These are phyloP conservation scores for Parauchenoglanis ngamensis DNA, from an alignment of 2,797 vertebrate genomes.

Conservation along the genomic window DNA sequence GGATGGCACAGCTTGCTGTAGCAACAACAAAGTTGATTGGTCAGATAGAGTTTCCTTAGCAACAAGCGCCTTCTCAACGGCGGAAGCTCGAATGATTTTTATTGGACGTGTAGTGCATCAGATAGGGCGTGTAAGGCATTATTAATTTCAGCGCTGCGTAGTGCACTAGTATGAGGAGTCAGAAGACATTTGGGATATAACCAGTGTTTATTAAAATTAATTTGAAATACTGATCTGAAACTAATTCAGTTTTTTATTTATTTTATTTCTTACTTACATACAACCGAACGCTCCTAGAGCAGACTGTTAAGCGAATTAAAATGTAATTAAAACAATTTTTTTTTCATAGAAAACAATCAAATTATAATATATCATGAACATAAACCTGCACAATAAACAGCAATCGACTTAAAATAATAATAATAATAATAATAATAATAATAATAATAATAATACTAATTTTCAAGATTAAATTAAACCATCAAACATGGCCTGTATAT, in stretches of 20 bases:
- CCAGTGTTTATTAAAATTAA: not conserved
- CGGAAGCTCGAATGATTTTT: not conserved
- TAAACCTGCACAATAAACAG: not conserved
- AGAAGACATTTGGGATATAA: not conserved
- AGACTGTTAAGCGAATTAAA: not conserved
- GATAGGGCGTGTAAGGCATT: not conserved
- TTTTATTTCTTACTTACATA: not conserved
- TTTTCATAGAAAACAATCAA: too few species aligned
- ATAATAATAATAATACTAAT: not conserved
- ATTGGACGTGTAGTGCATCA: not conserved
- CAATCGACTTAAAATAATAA: not conserved
- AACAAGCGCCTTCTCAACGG: not conserved
- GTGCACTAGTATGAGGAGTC: not conserved
- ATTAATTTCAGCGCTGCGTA: not conserved
- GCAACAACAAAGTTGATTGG: constrained; percentile 13
- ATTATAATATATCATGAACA: not conserved
- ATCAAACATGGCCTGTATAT: not conserved
- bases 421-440: too few species aligned
- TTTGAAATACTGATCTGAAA: not conserved
- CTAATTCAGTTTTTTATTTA: not conserved
- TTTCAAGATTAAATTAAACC: not conserved
- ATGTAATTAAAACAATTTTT: not conserved
- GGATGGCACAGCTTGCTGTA: not conserved
- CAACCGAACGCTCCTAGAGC: not conserved
- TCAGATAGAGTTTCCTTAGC: not conserved